Percentiles rank a stretch among this genome's conserved stretches.
Conservation (phyloP, 2,113 vertebrate genomes). For the Ochotona princeps region DNA sequence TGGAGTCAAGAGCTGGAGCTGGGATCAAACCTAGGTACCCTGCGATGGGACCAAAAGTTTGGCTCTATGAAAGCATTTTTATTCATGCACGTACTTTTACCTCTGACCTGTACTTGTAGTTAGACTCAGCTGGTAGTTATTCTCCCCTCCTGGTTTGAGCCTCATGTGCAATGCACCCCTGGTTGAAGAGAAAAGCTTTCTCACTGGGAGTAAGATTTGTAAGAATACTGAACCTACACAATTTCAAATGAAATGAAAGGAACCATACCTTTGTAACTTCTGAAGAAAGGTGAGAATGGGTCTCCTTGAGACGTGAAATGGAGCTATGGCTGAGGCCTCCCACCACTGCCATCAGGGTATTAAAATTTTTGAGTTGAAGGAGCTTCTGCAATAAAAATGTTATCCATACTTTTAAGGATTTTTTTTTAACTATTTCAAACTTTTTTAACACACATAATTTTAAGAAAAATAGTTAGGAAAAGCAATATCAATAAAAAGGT, state of each 20-base stretch:
- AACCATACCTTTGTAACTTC: slow-evolving; percentile 94
- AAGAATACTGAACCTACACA: background rate
- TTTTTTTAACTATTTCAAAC: background rate
- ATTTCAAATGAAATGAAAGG: background rate
- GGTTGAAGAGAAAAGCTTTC: background rate
- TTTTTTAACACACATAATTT: background rate
- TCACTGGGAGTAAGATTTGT: background rate
- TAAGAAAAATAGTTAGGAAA: slow-evolving; percentile 38
- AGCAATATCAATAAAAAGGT: background rate
- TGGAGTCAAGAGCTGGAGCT: no score
- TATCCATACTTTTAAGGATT: background rate
- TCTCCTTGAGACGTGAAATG: slow-evolving; percentile 97
- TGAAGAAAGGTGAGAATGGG: slow-evolving; percentile 92
- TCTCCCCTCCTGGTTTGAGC: background rate
- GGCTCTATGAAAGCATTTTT: background rate
- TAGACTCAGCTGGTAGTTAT: background rate
- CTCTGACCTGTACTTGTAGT: background rate
- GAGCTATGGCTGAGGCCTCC: slow-evolving; percentile 98
- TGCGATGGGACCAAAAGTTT: no score
- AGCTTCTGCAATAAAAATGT: slow-evolving; percentile 90
- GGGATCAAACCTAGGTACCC: no score
- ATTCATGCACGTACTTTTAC: background rate
- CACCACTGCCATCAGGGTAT: slow-evolving; percentile 98
- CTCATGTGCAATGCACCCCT: background rate
- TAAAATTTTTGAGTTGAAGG: slow-evolving; percentile 97